Percentiles rank a stretch among this genome's conserved stretches.
These are phyloP conservation scores for Botia kubotai DNA, from an alignment of 2,797 vertebrate species.

Conservation along the genomic window DNA sequence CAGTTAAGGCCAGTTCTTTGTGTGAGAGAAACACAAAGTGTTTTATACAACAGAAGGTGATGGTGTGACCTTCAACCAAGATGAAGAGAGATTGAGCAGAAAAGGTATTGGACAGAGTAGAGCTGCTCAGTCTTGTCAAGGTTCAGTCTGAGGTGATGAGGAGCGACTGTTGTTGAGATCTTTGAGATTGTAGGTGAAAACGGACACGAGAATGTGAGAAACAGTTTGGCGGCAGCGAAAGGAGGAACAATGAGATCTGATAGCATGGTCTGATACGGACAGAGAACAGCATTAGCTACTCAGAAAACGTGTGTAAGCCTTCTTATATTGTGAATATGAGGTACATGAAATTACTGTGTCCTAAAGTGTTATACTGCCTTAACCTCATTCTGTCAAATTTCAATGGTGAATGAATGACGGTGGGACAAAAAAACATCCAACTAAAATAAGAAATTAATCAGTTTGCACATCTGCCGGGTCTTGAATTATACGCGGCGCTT, in stretches of 20 bases:
- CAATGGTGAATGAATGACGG: neutral
- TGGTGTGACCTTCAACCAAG: conserved; percentile 17
- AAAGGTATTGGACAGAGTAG: neutral
- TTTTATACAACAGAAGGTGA: conserved; percentile 12
- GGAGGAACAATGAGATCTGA: neutral
- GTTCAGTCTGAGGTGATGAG: conserved; percentile 2
- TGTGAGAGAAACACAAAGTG: neutral
- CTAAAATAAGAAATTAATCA: neutral
- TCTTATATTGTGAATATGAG: neutral
- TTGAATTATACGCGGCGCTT: neutral
- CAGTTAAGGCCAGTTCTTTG: neutral
- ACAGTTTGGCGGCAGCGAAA: neutral
- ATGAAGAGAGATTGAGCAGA: neutral
- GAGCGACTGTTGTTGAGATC: neutral
- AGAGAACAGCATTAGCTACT: neutral
- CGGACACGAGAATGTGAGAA: neutral
- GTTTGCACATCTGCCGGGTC: neutral
- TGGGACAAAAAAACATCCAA: neutral
- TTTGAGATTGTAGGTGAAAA: neutral
- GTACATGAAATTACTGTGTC: neutral
- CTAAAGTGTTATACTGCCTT: neutral
- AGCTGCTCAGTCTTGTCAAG: neutral
- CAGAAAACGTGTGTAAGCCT: neutral
- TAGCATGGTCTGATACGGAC: neutral
- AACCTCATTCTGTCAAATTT: conserved; percentile 22